Evolutionary conservation across 2,797 vertebrate species (phyloP), one percentile per base, ranked within the genome.

Genomic region (Sus cebifrons): DNA sequence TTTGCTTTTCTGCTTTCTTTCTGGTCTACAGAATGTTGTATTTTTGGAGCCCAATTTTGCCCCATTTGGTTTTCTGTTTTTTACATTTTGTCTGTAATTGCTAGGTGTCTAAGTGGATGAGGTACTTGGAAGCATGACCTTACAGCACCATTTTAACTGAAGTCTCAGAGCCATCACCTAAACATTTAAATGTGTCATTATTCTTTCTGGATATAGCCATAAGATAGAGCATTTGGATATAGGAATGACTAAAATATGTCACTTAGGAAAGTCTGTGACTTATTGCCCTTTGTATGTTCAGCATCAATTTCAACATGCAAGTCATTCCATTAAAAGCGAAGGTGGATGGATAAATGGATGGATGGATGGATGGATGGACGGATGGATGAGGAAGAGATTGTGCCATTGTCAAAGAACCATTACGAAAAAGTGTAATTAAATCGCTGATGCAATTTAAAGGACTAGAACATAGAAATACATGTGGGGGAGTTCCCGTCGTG

Each of bases 1-100:
- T 73, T 60, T 23, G 74, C 3, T 29, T 89, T 83, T 70, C 79
- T 95, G 44, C 62, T 82, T 93, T 83, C 70, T 91, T 91, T 70
- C 79, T 92, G 27, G 21, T 32, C n/a, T 54, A 14, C 1, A 29
- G 68, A 86, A 74, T 27, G 44, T 16, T 23, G 14, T 60, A 7
- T 25, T 68, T 68, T 67, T 86, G 17, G n/a, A 91, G 20, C 10
- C 23, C 49, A 77, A 36, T 29, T 82, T 52, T 54, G 32, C 23
- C 25, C 75, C 20, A n/a, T n/a, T 62, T 79, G 25, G 21, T 70
- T 85, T 93, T 85, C 18, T 78, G 9, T 20, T 60, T 70, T 86
- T 78, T 9, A 58, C 23, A 27, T 49, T 78, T 70, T 64, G 81
- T 58, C 58, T 68, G 0, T 74, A 89, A 91, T 40, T 74, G 18